Base-by-base conservation (phyloP, 2,888 invertebrate genomes). In the Watsonalla binaria region DNA sequence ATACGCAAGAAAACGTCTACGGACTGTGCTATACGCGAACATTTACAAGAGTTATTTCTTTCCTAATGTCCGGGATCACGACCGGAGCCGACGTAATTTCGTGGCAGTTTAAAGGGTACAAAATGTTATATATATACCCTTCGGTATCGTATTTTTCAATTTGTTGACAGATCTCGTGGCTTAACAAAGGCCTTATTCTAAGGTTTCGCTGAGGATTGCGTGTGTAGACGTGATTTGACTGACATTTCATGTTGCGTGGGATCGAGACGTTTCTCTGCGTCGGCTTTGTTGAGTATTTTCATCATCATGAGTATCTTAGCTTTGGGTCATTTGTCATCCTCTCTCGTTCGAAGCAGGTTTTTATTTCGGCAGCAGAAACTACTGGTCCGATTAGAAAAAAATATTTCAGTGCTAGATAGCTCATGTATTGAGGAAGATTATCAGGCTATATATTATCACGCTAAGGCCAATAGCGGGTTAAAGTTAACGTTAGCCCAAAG, bases 11-110 rank as follows among this genome's bases (percentile, higher is more conserved):
- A 78, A 78, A 75, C 74, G 74, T 78, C 78, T 75, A 79, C 72
- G 76, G 78, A 74, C 78, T 79, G 70, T 79, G 74, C 78, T 79
- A 71, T 79, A 78, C 75, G 76, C 71, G 77, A 74, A 80, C 82
- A 76, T 82, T 82, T 61, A 68, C 62, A 64, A 75, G 80, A 83
- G 76, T 82, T 85, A 84, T 86, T 72, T 65, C 78, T 67, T 74
- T 70, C 72, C 72, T 85, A 82, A 86, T 83, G 78, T 78, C 75
- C 68, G 57, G 63, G 66, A 75, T 73, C 69, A 70, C 65, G 67
- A 67, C 60, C 63, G 62, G 64, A 66, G 47, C 57, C 59, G 70
- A 62, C 69, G 70, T 78, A 73, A 82, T 76, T 76, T 71, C 61
- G 65, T 59, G 54, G 63, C 63, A 66, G 69, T 74, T 74, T 76